These are phyloP conservation scores for Catharus ustulatus DNA, from an alignment of 2,797 vertebrate species.

Conservation along the genomic window DNA sequence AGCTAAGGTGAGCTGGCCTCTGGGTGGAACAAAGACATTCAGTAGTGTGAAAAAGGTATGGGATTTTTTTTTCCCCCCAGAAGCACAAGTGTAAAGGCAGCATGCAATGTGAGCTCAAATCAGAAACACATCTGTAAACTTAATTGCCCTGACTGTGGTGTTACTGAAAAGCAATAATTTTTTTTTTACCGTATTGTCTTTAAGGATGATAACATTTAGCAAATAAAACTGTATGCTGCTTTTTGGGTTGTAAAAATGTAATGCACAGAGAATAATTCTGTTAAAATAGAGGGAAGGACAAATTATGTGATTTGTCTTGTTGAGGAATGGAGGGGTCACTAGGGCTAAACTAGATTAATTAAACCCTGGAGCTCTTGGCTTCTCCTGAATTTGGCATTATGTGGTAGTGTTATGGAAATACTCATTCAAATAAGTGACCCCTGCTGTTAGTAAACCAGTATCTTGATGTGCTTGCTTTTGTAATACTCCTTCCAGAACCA, in stretches of 20 bases:
- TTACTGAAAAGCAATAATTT: background rate
- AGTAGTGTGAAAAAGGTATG: conserved; percentile 14
- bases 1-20: conserved; percentile 75
- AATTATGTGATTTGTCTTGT: background rate
- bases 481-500: background rate
- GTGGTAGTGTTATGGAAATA: background rate
- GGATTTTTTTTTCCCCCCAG: conserved; percentile 1
- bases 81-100: conserved; percentile 73
- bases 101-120: conserved; percentile 70
- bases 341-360: conserved; percentile 3
- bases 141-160: conserved; percentile 27
- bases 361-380: background rate
- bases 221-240: background rate
- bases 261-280: background rate
- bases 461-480: background rate
- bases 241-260: background rate
- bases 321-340: background rate
- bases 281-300: background rate
- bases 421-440: background rate
- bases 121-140: conserved; percentile 27
- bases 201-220: background rate
- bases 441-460: background rate
- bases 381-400: background rate
- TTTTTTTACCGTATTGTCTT: background rate
- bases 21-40: conserved; percentile 60